These are phyloP conservation scores for Vespertilio murinus DNA, from an alignment of 2,797 vertebrate species.

Conservation along the genomic window DNA sequence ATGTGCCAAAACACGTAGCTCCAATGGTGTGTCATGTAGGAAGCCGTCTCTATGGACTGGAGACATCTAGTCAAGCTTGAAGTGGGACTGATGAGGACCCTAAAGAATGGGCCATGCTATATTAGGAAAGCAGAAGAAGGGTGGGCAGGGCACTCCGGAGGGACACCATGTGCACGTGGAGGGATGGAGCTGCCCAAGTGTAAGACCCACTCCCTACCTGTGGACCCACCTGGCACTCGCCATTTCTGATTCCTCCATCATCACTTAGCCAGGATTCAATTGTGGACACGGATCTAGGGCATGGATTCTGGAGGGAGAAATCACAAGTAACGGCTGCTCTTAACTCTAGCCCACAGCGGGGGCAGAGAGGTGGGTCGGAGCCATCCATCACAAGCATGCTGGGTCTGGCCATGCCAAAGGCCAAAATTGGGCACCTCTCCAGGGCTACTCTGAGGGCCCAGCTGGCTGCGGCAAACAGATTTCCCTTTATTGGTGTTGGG, in stretches of 20 bases:
- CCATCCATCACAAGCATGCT: not conserved
- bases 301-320: constrained; percentile 15
- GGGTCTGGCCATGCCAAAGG: not conserved
- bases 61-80: not conserved
- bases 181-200: accelerated
- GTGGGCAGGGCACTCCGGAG: not conserved
- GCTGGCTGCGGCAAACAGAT: not conserved
- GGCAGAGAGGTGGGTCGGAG: not conserved
- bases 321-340: not conserved
- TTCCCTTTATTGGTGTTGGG: constrained; percentile 55
- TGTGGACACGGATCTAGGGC: constrained; percentile 40
- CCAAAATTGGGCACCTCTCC: not conserved
- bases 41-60: not conserved
- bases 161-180: not conserved
- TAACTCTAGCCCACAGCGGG: not conserved
- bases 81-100: not conserved
- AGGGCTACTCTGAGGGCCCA: not conserved
- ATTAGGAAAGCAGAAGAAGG: not conserved
- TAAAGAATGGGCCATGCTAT: not conserved
- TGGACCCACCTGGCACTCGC: not conserved
- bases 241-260: not conserved
- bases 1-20: not conserved
- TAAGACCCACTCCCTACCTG: not conserved
- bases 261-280: not conserved
- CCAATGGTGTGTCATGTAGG: not conserved